These are phyloP conservation scores for Motacilla alba DNA, from an alignment of 2,113 vertebrate species.

Conservation along the genomic window DNA sequence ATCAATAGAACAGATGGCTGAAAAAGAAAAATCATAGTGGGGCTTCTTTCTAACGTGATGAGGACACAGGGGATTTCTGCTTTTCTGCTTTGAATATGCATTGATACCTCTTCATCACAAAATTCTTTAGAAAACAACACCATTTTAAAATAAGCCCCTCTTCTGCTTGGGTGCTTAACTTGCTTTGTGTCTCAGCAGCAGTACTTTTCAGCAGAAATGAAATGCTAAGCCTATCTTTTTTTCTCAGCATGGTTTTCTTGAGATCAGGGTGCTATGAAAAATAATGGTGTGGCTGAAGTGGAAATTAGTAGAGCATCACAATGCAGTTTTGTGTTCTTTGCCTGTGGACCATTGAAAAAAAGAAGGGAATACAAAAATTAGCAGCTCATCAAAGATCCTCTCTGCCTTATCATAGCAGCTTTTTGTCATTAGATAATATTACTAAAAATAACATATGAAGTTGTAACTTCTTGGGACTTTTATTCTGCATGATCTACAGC, in stretches of 20 bases:
- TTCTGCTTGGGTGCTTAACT: not conserved
- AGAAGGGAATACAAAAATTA: not conserved
- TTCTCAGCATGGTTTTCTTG: not conserved
- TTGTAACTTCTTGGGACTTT: not conserved
- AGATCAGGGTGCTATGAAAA: not conserved
- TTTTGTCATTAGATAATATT: not conserved
- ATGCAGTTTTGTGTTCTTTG: not conserved
- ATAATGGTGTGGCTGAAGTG: not conserved
- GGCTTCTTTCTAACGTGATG: not conserved
- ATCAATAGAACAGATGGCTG: not conserved
- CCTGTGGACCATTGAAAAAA: not conserved
- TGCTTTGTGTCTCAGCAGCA: not conserved
- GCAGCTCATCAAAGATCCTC: not conserved
- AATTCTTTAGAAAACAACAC: not conserved
- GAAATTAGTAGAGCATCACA: not conserved
- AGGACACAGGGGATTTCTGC: not conserved
- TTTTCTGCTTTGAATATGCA: not conserved
- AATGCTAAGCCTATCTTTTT: not conserved
- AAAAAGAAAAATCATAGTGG: not conserved
- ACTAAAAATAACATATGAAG: not conserved
- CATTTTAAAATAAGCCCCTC: not conserved
- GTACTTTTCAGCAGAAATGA: not conserved
- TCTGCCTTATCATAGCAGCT: not conserved
- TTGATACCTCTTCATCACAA: not conserved
- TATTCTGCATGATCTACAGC: not conserved